Conservation (phyloP, 2,113 vertebrate genomes). For the Stigmatopora nigra region DNA sequence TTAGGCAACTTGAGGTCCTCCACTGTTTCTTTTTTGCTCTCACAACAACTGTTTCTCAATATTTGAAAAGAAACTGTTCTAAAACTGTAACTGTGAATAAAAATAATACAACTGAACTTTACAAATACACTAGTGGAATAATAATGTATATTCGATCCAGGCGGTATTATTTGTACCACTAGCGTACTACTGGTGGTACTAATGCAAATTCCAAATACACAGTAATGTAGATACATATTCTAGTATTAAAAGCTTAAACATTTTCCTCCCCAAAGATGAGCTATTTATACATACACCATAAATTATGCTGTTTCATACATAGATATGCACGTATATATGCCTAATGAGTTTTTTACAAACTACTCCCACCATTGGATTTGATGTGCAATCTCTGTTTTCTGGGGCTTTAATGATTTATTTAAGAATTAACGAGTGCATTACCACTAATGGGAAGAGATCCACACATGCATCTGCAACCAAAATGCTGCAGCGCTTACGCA, state of each 20-base stretch:
- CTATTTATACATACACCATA: too few species aligned
- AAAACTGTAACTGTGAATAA: too few species aligned
- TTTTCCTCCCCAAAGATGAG: too few species aligned
- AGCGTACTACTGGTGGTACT: too few species aligned
- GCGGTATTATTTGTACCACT: too few species aligned
- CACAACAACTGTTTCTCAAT: background rate
- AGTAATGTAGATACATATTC: too few species aligned
- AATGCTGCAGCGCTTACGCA: background rate
- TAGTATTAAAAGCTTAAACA: too few species aligned
- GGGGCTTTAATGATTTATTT: conserved; percentile 35
- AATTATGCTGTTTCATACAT: background rate
- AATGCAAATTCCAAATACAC: too few species aligned
- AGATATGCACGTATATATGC: background rate
- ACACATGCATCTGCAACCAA: background rate
- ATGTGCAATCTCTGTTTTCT: conserved; percentile 8
- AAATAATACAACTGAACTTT: too few species aligned
- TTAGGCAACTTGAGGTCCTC: background rate
- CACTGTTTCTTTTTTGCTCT: background rate
- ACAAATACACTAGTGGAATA: too few species aligned
- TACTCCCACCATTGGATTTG: background rate
- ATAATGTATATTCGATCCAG: too few species aligned
- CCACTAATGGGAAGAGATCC: conserved; percentile 25
- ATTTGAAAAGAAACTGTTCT: too few species aligned
- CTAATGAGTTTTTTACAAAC: background rate
- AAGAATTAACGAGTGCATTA: conserved; percentile 54